Evolutionary conservation across 2,797 vertebrate species (phyloP).

Genomic region (Gallirallus australis): DNA sequence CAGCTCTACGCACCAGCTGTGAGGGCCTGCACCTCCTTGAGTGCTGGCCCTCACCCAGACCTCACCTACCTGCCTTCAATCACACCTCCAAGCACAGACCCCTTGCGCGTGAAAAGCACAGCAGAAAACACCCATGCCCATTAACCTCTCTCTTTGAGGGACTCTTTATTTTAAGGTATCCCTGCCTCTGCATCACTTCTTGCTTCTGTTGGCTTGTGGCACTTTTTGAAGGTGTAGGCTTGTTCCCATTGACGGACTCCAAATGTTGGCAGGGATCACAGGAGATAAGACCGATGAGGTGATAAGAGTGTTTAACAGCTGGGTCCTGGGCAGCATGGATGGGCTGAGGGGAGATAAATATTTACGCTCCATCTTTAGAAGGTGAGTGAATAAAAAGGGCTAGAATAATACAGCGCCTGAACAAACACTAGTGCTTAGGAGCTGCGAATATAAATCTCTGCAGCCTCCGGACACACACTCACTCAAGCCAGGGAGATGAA

Average conservation of each 20-base stretch:
- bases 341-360: conserved; percentile 63
- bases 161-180: neutral
- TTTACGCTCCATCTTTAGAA: conserved; percentile 63
- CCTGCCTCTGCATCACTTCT: neutral
- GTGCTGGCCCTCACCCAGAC: neutral
- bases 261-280: conserved; percentile 15
- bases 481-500: conserved; percentile 65
- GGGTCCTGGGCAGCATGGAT: neutral
- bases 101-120: accelerated
- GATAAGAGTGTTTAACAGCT: conserved; percentile 61
- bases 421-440: conserved; percentile 28
- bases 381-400: conserved; percentile 53
- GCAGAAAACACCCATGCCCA: neutral
- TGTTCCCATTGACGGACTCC: neutral
- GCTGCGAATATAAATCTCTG: conserved; percentile 62
- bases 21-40: neutral
- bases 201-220: neutral
- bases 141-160: neutral
- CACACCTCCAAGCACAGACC: neutral
- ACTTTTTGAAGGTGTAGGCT: neutral
- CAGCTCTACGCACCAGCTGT: neutral
- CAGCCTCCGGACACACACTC: neutral
- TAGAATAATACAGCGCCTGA: conserved; percentile 48
- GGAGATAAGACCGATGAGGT: conserved; percentile 52
- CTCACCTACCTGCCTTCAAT: neutral